Conservation (phyloP, 2,797 vertebrate genomes). For the Smutsia temminckii region DNA sequence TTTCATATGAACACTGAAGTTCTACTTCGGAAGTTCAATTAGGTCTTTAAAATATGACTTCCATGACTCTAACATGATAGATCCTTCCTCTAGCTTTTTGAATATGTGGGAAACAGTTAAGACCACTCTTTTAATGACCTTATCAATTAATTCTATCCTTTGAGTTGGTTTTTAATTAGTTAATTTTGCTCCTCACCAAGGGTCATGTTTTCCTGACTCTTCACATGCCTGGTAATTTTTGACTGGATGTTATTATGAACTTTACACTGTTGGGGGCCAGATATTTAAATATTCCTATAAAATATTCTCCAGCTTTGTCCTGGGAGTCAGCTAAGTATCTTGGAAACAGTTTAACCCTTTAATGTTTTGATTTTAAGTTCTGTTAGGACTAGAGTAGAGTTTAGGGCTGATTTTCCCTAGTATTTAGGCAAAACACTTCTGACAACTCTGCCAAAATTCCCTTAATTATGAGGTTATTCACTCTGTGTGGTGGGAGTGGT, state of each 20-base stretch:
- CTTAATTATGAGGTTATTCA: too few species aligned
- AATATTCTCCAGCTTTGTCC: background rate
- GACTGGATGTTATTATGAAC: too few species aligned
- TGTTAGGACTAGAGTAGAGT: background rate
- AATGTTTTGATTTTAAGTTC: background rate
- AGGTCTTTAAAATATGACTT: background rate
- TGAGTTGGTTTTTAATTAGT: background rate
- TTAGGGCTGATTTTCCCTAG: background rate
- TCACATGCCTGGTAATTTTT: background rate
- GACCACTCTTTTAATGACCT: too few species aligned
- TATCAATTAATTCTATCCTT: background rate
- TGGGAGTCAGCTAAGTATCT: background rate
- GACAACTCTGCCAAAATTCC: background rate
- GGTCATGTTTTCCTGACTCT: background rate
- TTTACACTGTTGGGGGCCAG: background rate
- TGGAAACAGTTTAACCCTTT: background rate
- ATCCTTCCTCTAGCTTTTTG: background rate
- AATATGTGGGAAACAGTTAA: background rate
- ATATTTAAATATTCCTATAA: background rate
- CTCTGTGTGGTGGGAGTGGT: rapidly evolving
- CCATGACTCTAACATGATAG: background rate
- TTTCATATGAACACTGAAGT: background rate
- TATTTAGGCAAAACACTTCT: background rate
- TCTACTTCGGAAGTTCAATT: background rate
- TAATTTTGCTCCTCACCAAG: background rate